Evolutionary conservation across 92 coral and sea anemone species (phyloP).

Genomic region (Isaurus tuberculatus): DNA sequence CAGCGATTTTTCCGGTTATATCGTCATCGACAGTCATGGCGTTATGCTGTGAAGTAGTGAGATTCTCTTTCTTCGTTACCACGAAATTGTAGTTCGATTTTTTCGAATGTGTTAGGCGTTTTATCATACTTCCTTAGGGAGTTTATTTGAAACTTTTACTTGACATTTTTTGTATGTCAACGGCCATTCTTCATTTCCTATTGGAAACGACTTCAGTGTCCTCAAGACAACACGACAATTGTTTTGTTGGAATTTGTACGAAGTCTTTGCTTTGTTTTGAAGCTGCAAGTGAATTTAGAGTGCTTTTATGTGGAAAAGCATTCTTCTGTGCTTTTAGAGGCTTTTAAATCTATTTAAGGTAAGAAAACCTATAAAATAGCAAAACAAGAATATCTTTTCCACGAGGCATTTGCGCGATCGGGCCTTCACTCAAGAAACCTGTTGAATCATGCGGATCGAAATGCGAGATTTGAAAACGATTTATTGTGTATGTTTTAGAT

Average conservation of each 20-base stretch:
- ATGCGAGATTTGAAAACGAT: conserved; percentile 30
- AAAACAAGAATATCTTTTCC: conserved; percentile 23
- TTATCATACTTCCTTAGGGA: conserved; percentile 98
- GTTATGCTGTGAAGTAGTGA: conserved; percentile 45
- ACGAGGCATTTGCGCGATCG: conserved; percentile 47
- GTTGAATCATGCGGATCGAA: conserved; percentile 54
- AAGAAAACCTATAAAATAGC: conserved; percentile 35
- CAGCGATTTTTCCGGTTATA: conserved; percentile 55
- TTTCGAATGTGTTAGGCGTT: conserved; percentile 78
- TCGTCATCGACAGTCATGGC: conserved; percentile 53
- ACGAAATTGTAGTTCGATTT: conserved; percentile 17
- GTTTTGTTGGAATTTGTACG: conserved; percentile 71
- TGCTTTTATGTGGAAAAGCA: conserved; percentile 78
- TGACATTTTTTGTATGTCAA: conserved; percentile 95
- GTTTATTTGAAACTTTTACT: conserved; percentile 71
- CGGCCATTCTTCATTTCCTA: conserved; percentile 81
- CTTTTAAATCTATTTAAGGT: conserved; percentile 82
- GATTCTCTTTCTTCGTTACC: not conserved
- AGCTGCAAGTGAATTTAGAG: conserved; percentile 77
- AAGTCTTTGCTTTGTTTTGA: conserved; percentile 85
- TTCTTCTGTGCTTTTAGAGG: conserved; percentile 71
- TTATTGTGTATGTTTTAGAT: conserved; percentile 26
- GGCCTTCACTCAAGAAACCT: conserved; percentile 40
- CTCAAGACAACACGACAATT: conserved; percentile 67
- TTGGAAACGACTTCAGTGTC: conserved; percentile 87